Evolutionary conservation across 1,140 invertebrate genomes (phyloP).

Genomic region (Diuraphis noxia): DNA sequence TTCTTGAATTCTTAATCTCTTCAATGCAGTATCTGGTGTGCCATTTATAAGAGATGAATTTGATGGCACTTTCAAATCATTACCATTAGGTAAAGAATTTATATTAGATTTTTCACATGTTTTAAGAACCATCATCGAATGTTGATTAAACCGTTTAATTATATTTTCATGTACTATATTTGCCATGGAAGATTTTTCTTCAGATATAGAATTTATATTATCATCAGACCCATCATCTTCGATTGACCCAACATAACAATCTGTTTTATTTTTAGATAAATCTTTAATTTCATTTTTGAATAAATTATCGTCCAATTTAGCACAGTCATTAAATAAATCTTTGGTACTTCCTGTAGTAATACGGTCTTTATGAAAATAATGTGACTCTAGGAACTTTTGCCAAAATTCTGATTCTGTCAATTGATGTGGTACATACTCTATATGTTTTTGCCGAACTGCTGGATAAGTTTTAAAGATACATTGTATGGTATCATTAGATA

Average conservation of each 20-base stretch:
- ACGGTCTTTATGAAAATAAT: slow-evolving; percentile 98
- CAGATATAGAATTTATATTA: slow-evolving; percentile 66
- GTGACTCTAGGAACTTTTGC: slow-evolving; percentile 99
- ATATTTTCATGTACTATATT: slow-evolving; percentile 66
- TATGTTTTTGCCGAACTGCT: slow-evolving; percentile 94
- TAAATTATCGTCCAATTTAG: slow-evolving; percentile 90
- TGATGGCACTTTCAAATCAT: slow-evolving; percentile 56
- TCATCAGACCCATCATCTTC: slow-evolving; percentile 76
- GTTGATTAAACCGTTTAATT: slow-evolving; percentile 81
- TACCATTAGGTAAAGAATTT: slow-evolving; percentile 59
- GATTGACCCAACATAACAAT: slow-evolving; percentile 76
- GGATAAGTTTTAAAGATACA: slow-evolving; percentile 99
- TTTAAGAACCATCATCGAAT: slow-evolving; percentile 94
- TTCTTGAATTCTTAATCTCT: slow-evolving; percentile 59
- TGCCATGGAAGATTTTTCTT: slow-evolving; percentile 66
- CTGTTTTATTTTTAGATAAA: slow-evolving; percentile 76
- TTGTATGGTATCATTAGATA: slow-evolving; percentile 95
- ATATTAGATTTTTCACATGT: slow-evolving; percentile 65
- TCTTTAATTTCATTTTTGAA: slow-evolving; percentile 77
- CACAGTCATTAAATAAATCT: slow-evolving; percentile 95
- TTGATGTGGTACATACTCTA: slow-evolving; percentile 93
- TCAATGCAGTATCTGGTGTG: slow-evolving; percentile 59
- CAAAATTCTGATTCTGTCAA: slow-evolving; percentile 97
- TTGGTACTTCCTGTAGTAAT: slow-evolving; percentile 79
- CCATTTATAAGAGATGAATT: slow-evolving; percentile 56